These are phyloP conservation scores for Plagodis dolabraria DNA, from an alignment of 2,888 invertebrate genomes.

Conservation along the genomic window DNA sequence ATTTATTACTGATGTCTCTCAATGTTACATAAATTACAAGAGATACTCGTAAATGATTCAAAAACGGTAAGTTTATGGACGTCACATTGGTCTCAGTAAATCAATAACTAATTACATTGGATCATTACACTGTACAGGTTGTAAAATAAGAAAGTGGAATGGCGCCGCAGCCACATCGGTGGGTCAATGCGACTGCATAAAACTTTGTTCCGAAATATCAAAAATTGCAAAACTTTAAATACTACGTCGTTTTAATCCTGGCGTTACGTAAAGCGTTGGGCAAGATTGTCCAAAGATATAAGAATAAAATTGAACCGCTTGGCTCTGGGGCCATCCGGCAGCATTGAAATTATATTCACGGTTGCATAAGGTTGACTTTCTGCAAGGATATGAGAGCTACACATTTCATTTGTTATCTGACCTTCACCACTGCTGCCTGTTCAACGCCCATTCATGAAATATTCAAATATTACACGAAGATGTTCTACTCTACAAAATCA, in stretches of 20 bases:
- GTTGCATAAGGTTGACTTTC: conserved; percentile 59
- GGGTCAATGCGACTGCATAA: conserved; percentile 58
- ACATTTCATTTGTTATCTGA: conserved; percentile 7
- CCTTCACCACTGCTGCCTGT: conserved; percentile 4
- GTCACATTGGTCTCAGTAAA: conserved; percentile 42
- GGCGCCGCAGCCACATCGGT: conserved; percentile 48
- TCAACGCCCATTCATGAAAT: too few species aligned
- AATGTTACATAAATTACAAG: conserved; percentile 12
- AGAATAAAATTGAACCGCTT: conserved; percentile 62
- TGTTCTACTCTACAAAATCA: too few species aligned
- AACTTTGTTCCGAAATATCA: conserved; percentile 67
- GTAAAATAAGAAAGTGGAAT: conserved; percentile 65
- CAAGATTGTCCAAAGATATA: conserved; percentile 72
- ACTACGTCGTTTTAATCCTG: conserved; percentile 71
- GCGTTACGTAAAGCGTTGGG: conserved; percentile 74
- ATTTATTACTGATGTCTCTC: conserved; percentile 22
- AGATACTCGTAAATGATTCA: conserved; percentile 36
- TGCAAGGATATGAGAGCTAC: conserved; percentile 52
- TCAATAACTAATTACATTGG: conserved; percentile 49
- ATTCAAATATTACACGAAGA: too few species aligned
- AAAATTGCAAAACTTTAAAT: conserved; percentile 74
- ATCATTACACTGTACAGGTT: conserved; percentile 44
- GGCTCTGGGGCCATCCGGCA: conserved; percentile 49
- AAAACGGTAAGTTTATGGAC: conserved; percentile 37
- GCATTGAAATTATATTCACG: conserved; percentile 59